Evolutionary conservation across 1,140 invertebrate species (phyloP).

Genomic region (Lethocerus indicus): DNA sequence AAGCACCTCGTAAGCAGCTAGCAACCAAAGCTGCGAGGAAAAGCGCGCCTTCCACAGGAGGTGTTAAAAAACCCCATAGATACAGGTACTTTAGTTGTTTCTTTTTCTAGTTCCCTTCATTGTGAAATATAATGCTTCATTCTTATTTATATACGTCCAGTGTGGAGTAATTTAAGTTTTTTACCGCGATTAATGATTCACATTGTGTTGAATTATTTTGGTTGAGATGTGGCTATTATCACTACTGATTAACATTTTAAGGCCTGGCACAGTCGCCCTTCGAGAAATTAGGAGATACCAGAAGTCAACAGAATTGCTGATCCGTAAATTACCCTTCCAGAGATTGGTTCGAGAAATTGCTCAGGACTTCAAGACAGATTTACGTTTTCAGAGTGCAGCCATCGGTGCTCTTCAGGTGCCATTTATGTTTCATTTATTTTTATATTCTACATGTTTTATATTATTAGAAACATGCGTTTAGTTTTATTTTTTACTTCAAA

Average conservation of each 20-base stretch:
- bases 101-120: slow-evolving; percentile 1
- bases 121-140: not conserved
- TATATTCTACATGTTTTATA: not conserved
- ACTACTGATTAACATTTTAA: slow-evolving; percentile 10
- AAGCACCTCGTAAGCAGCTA: slow-evolving; percentile 57
- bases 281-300: slow-evolving; percentile 51
- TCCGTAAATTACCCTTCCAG: slow-evolving; percentile 75
- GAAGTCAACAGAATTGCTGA: slow-evolving; percentile 66
- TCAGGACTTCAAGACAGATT: slow-evolving; percentile 57
- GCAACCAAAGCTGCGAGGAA: slow-evolving; percentile 64
- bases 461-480: too few species aligned
- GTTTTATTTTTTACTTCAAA: not conserved
- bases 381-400: slow-evolving; percentile 41
- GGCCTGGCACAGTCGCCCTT: slow-evolving; percentile 44
- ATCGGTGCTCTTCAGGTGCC: slow-evolving; percentile 30
- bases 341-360: slow-evolving; percentile 72
- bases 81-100: slow-evolving; percentile 21
- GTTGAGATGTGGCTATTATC: too few species aligned
- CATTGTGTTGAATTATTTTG: too few species aligned
- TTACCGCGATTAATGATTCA: too few species aligned
- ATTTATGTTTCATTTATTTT: not conserved
- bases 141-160: not conserved
- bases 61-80: slow-evolving; percentile 66
- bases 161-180: too few species aligned
- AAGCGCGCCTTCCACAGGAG: slow-evolving; percentile 67